Base-by-base conservation (phyloP, 2,797 vertebrate genomes). In the Eremophila alpestris region DNA sequence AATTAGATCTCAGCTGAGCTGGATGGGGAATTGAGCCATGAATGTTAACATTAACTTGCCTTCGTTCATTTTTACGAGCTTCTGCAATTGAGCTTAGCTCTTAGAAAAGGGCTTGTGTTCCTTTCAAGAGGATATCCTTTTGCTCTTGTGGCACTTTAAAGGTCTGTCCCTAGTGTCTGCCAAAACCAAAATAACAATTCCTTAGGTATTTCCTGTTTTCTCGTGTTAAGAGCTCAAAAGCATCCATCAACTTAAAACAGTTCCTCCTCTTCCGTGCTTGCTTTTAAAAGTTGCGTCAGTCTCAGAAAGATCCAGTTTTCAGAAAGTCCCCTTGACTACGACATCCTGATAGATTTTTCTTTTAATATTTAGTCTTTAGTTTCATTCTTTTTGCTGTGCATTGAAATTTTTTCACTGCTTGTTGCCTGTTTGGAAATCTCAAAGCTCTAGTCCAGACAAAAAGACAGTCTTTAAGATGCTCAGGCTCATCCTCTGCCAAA, bases 161-260 rank as follows among this genome's bases (percentile, higher is more conserved):
- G 82, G 58, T 94, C 89, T 89, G 62, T 86, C 91, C 76, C 51
- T 71, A 41, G 73, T 71, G 86, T 91, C 65, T 93, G 79, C 92
- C 89, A 91, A 95, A 96, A 63, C n/a, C 19, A 89, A 92, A 96
- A 92, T 76, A 96, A 73, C 79, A 94, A 59, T 87, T 95, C 76
- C 87, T 83, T 62, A 92, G 89, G 51, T 95, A 92, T 96, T 97
- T 96, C 96, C 92, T 96, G 89, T 95, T 96, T 95, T 95, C 80
- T 78, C 2, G 3, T 92, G 59, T 70, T 94, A 74, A 75, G 79
- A 86, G 40, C 69, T 80, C 78, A 71, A 65, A 65, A 83, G 32
- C 43, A 65, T 80, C 89, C 89, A 55, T 88, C 89, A 91, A 17
- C n/a, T 83, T 92, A 49, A 81, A 92, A 51, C 22, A 68, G 89